Evolutionary conservation across 64 coral and sea anemone genomes (phyloP), one percentile per base, ranked within the genome.

Genomic region (Astreopora myriophthalma): DNA sequence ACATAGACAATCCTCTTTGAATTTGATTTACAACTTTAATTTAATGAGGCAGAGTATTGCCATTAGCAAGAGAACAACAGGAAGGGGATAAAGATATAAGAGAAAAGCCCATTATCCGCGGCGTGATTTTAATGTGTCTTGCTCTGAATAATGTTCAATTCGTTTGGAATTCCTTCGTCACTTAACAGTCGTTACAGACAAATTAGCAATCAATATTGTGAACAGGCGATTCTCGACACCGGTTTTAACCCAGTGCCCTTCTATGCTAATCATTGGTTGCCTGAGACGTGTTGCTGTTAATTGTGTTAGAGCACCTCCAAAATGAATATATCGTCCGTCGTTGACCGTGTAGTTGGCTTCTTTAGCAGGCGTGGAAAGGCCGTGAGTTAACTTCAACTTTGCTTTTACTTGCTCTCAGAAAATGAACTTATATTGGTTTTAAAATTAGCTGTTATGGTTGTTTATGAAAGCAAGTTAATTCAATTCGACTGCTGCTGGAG

Each of bases 281-380:
- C 55, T 55, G 27, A 8, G 20, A 23, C 57, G 32, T 63, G 32
- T 13, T 58, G 57, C 11, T n/a, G 51, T 9, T 31, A 51, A 25
- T n/a, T 4, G 20, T n/a, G 1, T 34, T 19, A 38, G 29, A 36
- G 2, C 29, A 3, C 8, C 2, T 14, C 27, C 25, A 11, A 65
- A 83, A 34, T 83, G 79, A 38, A 38, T 24, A 24, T 64, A 6
- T 55, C 19, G 1, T 55, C 48, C 5, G 76, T 52, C 49, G 76
- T 60, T 20, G 24, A 32, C 8, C 76, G 76, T 28, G 76, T 80
- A 17, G 58, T 80, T 80, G 76, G 44, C 27, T 60, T 80, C 29
- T 83, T 65, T 83, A 57, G 79, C 6, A 33, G 49, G 30, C 79
- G 57, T 25, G 57, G 20, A 65, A 63, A 63, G 65, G 17, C 58